phyloP scores from a whole-genome alignment of 1,140 invertebrate genomes.

The Drosophila burlai region DNA sequence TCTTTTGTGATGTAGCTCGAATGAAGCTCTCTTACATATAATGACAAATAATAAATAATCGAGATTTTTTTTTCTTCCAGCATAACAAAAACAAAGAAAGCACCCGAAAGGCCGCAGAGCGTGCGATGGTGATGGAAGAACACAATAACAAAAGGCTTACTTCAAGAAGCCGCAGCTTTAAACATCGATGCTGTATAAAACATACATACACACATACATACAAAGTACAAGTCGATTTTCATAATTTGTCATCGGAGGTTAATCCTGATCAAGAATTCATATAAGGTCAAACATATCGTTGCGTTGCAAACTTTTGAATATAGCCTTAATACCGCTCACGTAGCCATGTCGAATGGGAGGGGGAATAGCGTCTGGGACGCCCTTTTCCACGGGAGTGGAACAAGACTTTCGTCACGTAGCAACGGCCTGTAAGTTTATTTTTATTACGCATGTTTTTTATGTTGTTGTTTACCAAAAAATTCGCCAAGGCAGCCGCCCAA shows the following conservation, averaged over 20 bases:
- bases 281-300: not conserved
- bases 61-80: constrained; percentile 23
- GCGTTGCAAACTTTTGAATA: not conserved
- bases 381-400: constrained; percentile 2
- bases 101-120: constrained; percentile 27
- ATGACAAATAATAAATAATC: too few relatives aligned
- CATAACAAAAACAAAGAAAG: constrained; percentile 37
- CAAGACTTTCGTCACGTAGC: constrained; percentile 75
- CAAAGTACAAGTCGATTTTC: not conserved
- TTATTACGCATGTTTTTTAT: constrained; percentile 64
- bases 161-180: not conserved
- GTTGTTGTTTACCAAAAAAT: constrained; percentile 58
- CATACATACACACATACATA: too few relatives aligned
- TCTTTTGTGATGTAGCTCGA: constrained; percentile 3
- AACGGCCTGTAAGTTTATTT: constrained; percentile 64
- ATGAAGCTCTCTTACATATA: constrained; percentile 2
- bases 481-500: constrained; percentile 36
- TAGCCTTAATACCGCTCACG: not conserved
- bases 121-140: not conserved
- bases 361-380: not conserved
- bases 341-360: constrained; percentile 2
- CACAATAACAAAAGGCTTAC: constrained; percentile 1
- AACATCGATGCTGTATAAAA: not conserved
- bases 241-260: not conserved
- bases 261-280: not conserved